A percentile compares a stretch with the other conserved stretches of the same genome.
phyloP scores from a whole-genome alignment of 1,140 invertebrate genomes.

The Hylyphantes graminicola region DNA sequence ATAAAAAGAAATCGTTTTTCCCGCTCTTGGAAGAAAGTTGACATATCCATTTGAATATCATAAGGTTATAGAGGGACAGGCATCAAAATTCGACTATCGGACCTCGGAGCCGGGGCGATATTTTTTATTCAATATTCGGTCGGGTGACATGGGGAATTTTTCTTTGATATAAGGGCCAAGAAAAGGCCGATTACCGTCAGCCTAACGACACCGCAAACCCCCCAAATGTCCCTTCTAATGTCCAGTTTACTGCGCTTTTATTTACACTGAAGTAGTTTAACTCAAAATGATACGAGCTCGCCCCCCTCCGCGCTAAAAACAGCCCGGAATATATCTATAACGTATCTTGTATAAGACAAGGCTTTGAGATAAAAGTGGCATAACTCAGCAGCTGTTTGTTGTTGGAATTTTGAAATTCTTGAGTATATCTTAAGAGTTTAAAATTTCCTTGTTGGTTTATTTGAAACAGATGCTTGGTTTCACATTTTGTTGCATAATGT shows the following conservation, averaged over 20 bases:
- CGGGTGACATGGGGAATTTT: slow-evolving; percentile 2
- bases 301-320: slow-evolving; percentile 5
- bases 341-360: neutral
- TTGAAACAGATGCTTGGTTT: too few relatives aligned
- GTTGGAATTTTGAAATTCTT: too few relatives aligned
- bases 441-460: too few relatives aligned
- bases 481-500: too few relatives aligned
- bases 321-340: slow-evolving; percentile 45
- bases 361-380: too few relatives aligned
- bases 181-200: slow-evolving; percentile 57
- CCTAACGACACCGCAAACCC: slow-evolving; percentile 56
- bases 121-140: slow-evolving; percentile 60
- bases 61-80: slow-evolving; percentile 26
- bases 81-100: slow-evolving; percentile 55
- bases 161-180: slow-evolving; percentile 51
- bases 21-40: slow-evolving; percentile 8
- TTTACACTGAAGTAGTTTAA: slow-evolving; percentile 60
- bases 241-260: slow-evolving; percentile 60
- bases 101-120: slow-evolving; percentile 9
- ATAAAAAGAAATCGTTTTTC: slow-evolving; percentile 47
- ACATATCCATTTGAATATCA: slow-evolving; percentile 55
- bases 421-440: too few relatives aligned
- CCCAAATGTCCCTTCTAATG: slow-evolving; percentile 56
- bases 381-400: too few relatives aligned
- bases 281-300: slow-evolving; percentile 53